Conservation (phyloP, 2,888 invertebrate genomes). For the Mermis nigrescens region DNA sequence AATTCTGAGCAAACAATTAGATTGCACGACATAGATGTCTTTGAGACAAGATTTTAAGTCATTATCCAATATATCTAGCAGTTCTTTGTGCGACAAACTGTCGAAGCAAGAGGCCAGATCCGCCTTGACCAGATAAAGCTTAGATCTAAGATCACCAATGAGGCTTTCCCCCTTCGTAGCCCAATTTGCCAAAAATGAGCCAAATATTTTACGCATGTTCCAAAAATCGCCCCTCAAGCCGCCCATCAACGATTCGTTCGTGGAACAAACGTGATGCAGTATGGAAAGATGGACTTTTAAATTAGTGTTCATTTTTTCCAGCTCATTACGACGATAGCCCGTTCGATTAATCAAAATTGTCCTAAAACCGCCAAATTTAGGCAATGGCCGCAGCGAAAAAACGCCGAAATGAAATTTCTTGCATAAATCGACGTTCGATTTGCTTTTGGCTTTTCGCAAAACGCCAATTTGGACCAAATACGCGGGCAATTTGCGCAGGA, state of each 20-base stretch:
- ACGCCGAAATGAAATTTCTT: no score
- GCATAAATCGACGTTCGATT: no score
- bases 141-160: neutral
- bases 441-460: neutral
- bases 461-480: no score
- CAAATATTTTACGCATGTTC: neutral
- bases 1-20: neutral
- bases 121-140: neutral
- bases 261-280: neutral
- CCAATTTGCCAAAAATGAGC: neutral
- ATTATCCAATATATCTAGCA: neutral
- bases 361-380: neutral
- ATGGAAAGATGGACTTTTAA: neutral
- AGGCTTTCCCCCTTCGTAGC: no score
- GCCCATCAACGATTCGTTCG: neutral
- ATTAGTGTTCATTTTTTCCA: neutral
- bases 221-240: neutral
- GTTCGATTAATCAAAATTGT: neutral
- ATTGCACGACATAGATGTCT: neutral
- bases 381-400: neutral
- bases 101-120: slow-evolving; percentile 2
- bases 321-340: neutral
- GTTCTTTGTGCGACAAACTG: neutral
- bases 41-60: neutral
- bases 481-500: neutral